Percentiles rank a stretch among this genome's conserved stretches.
Conservation (phyloP, 2,888 invertebrate species). For the Anthrax anthrax region DNA sequence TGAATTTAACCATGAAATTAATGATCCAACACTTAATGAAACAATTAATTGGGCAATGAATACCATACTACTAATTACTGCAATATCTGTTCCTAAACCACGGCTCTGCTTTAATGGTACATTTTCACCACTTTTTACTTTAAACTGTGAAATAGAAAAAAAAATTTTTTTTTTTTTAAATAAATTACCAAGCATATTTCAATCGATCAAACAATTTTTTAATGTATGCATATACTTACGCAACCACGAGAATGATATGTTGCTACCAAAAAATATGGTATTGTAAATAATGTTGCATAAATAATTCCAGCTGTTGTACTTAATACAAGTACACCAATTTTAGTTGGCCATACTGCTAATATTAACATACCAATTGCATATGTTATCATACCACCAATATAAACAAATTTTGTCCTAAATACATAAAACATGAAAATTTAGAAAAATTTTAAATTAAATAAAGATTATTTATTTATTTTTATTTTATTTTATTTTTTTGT, state of each 20-base stretch:
- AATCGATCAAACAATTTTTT: no score
- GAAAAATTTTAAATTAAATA: background rate
- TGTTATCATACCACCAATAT: slow-evolving; percentile 29
- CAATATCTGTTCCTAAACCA: slow-evolving; percentile 34
- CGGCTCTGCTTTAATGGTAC: slow-evolving; percentile 30
- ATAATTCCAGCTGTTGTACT: slow-evolving; percentile 33
- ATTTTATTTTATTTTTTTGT: no score
- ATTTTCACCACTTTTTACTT: slow-evolving; percentile 25
- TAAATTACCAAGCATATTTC: no score
- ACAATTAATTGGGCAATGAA: slow-evolving; percentile 33
- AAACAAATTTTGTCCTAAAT: slow-evolving; percentile 25
- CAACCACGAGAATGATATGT: slow-evolving; percentile 33
- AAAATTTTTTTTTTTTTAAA: background rate
- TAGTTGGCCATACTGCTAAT: slow-evolving; percentile 32
- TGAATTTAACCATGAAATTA: slow-evolving; percentile 26
- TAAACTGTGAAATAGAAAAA: slow-evolving; percentile 21
- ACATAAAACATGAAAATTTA: background rate
- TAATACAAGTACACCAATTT: slow-evolving; percentile 30
- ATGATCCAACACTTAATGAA: slow-evolving; percentile 28
- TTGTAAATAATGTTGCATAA: slow-evolving; percentile 34
- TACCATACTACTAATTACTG: slow-evolving; percentile 34
- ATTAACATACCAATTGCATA: slow-evolving; percentile 33
- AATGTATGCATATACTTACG: slow-evolving; percentile 21
- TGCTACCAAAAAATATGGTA: slow-evolving; percentile 33
- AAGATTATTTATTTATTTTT: background rate